Evolutionary conservation across 2,888 invertebrate species (phyloP).

Genomic region (Drosophila greeni): DNA sequence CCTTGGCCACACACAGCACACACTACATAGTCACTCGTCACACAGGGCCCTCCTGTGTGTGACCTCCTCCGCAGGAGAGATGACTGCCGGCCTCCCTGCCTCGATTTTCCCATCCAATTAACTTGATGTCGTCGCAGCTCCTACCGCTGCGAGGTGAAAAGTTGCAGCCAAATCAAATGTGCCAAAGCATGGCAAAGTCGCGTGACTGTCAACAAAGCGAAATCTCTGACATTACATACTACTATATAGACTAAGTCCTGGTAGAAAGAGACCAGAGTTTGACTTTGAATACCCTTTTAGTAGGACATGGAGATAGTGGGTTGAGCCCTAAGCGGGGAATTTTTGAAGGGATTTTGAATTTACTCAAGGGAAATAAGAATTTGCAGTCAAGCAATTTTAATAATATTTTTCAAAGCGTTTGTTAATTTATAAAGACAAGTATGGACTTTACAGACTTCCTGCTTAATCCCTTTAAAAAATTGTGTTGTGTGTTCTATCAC

Average conservation of each 20-base stretch:
- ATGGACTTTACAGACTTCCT: neutral
- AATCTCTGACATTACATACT: conserved; percentile 17
- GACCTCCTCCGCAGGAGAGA: conserved; percentile 12
- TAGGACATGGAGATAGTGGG: neutral
- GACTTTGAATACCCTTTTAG: conserved; percentile 19
- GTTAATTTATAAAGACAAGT: too few relatives aligned
- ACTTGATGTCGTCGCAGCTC: conserved; percentile 47
- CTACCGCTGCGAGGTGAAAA: conserved; percentile 60
- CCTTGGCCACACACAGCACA: conserved; percentile 37
- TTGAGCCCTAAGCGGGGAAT: neutral
- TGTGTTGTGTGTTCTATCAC: fast-evolving
- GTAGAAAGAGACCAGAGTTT: conserved; percentile 18
- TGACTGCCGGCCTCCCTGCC: conserved; percentile 1
- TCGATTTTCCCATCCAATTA: conserved; percentile 57
- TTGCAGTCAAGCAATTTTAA: too few relatives aligned
- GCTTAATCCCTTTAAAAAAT: too few relatives aligned
- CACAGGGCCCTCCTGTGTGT: neutral
- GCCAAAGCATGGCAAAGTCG: conserved; percentile 56
- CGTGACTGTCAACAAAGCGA: conserved; percentile 63
- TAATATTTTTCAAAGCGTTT: too few relatives aligned
- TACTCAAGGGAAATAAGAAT: neutral
- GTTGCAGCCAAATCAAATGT: conserved; percentile 66
- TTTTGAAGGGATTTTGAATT: neutral
- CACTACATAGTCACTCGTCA: conserved; percentile 8
- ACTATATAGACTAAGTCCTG: conserved; percentile 4